Percentiles rank a stretch among this genome's conserved stretches.
These are phyloP conservation scores for Henicopernis longicauda DNA, from an alignment of 2,113 vertebrate species.

Conservation along the genomic window DNA sequence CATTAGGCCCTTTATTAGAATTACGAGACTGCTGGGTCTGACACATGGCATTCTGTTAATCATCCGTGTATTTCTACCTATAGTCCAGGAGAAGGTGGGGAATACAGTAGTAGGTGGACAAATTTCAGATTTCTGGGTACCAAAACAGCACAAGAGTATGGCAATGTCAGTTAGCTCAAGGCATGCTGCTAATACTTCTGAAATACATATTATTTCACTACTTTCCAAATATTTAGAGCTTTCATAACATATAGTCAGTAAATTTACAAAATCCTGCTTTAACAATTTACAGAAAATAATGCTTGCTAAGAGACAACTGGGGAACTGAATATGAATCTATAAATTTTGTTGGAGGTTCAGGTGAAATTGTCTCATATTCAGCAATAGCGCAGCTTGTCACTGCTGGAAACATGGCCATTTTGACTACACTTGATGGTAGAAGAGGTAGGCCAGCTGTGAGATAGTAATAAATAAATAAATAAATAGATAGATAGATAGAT, in stretches of 20 bases:
- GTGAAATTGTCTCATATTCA: background rate
- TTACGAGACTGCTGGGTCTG: background rate
- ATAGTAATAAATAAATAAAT: background rate
- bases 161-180: background rate
- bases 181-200: background rate
- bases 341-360: background rate
- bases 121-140: background rate
- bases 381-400: background rate
- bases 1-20: background rate
- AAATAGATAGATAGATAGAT: background rate
- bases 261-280: background rate
- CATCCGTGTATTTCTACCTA: fast-evolving
- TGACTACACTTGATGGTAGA: background rate
- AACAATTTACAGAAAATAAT: background rate
- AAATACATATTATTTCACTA: background rate
- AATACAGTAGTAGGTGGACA: background rate
- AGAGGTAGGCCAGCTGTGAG: background rate
- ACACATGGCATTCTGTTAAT: background rate
- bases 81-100: background rate
- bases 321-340: background rate
- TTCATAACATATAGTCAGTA: background rate
- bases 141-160: background rate
- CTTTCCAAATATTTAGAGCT: background rate
- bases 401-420: background rate
- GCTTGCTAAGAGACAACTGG: background rate